Percentiles rank a stretch among this genome's conserved stretches.
Conservation (phyloP, 1,140 invertebrate species). For the Hylaeus volcanicus region DNA sequence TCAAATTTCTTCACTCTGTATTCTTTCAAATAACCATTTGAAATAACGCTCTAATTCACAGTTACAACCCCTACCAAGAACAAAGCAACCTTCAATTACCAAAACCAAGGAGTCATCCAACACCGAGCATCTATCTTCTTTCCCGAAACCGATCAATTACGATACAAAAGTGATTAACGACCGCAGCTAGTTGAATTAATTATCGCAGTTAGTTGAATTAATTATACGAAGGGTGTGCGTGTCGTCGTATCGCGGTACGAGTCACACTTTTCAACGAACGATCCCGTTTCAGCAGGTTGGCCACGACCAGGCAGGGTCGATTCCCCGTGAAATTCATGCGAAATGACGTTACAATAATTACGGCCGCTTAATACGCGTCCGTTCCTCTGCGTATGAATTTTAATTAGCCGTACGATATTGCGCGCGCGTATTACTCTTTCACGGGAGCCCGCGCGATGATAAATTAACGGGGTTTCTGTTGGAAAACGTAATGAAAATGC, state of each 20-base stretch:
- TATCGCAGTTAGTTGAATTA: background rate
- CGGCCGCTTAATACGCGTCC: background rate
- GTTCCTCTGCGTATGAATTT: background rate
- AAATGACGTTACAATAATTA: constrained; percentile 3
- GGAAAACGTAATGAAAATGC: background rate
- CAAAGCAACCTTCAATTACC: too few species aligned
- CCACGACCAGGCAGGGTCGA: background rate
- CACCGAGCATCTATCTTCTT: background rate
- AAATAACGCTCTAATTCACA: too few species aligned
- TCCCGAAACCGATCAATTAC: background rate
- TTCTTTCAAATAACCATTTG: too few species aligned
- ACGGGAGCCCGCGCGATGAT: background rate
- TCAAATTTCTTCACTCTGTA: too few species aligned
- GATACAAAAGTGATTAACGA: background rate
- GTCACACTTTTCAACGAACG: background rate
- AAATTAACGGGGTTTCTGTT: background rate
- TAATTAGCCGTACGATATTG: background rate
- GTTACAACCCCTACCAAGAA: too few species aligned
- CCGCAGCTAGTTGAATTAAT: background rate
- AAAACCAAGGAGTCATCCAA: too few species aligned
- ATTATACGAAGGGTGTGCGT: background rate
- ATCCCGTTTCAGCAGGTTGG: background rate
- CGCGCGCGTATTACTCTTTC: background rate
- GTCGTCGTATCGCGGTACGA: background rate
- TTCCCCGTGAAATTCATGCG: constrained; percentile 5